Evolutionary conservation across 2,888 invertebrate genomes (phyloP).

Genomic region (Dryadula phaetusa): DNA sequence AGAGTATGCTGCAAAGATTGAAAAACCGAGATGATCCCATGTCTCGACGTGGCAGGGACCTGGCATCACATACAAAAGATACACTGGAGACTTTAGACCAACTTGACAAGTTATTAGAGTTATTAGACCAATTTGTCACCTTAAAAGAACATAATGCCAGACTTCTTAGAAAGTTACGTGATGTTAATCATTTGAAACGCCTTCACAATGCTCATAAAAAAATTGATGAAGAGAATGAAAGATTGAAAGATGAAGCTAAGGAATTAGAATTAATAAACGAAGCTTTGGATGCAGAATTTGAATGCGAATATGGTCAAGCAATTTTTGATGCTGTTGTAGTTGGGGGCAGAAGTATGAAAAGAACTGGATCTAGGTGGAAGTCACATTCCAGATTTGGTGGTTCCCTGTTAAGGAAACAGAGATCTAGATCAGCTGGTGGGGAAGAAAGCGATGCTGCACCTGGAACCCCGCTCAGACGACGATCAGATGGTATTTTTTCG

Average conservation of each 20-base stretch:
- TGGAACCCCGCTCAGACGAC: slow-evolving; percentile 69
- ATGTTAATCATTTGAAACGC: slow-evolving; percentile 88
- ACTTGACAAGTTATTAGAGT: slow-evolving; percentile 89
- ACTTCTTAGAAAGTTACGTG: slow-evolving; percentile 87
- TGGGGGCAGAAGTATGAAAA: slow-evolving; percentile 79
- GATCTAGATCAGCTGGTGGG: slow-evolving; percentile 88
- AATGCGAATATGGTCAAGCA: slow-evolving; percentile 86
- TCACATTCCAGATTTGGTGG: slow-evolving; percentile 75
- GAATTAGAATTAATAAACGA: slow-evolving; percentile 76
- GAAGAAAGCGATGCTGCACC: slow-evolving; percentile 82
- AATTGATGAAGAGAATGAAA: slow-evolving; percentile 72
- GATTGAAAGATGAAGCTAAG: slow-evolving; percentile 64
- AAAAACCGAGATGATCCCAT: slow-evolving; percentile 73
- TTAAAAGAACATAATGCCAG: slow-evolving; percentile 89
- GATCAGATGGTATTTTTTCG: slow-evolving; percentile 70
- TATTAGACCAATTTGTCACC: slow-evolving; percentile 90
- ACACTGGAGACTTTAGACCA: slow-evolving; percentile 90
- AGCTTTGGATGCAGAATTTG: slow-evolving; percentile 83
- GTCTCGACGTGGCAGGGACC: slow-evolving; percentile 81
- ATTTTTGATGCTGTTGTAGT: slow-evolving; percentile 87
- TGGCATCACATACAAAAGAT: slow-evolving; percentile 83
- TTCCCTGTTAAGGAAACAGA: slow-evolving; percentile 82
- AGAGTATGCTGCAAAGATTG: slow-evolving; percentile 70
- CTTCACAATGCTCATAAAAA: slow-evolving; percentile 85
- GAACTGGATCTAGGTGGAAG: slow-evolving; percentile 80